phyloP scores from a whole-genome alignment of 1,140 invertebrate genomes.

The Tribolium madens region DNA sequence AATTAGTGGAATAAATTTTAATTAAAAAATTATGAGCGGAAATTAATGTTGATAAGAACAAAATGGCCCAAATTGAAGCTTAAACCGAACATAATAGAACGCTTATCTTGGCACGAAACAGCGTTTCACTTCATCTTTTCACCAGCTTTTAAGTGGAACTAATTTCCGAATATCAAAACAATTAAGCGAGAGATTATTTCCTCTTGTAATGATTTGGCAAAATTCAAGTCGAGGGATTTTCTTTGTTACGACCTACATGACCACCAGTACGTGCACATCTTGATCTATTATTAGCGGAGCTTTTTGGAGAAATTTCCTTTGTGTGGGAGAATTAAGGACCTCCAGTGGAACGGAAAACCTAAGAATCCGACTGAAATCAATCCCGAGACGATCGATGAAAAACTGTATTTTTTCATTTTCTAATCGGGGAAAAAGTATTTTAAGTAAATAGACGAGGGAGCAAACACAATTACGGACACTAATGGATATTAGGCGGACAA shows the following conservation, averaged over 20 bases:
- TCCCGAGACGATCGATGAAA: neutral
- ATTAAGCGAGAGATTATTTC: neutral
- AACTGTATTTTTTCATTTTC: neutral
- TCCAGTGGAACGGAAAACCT: neutral
- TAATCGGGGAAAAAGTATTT: neutral
- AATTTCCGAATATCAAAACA: neutral
- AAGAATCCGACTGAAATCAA: neutral
- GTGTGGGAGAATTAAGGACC: slow-evolving; percentile 5
- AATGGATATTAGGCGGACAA: neutral
- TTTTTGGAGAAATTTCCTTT: slow-evolving; percentile 24
- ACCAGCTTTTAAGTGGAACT: neutral
- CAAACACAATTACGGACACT: neutral
- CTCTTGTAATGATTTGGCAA: neutral
- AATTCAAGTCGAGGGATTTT: neutral
- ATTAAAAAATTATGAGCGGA: neutral
- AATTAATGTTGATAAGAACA: neutral
- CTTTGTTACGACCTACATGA: slow-evolving; percentile 11
- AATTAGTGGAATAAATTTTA: neutral
- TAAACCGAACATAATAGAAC: neutral
- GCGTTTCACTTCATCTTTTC: neutral
- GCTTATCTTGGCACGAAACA: neutral
- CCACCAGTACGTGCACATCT: neutral
- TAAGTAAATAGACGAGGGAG: neutral
- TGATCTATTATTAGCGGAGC: slow-evolving; percentile 3
- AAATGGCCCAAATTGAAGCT: neutral